These are phyloP conservation scores for Neodiprion lecontei DNA, from an alignment of 1,140 invertebrate species.

Conservation along the genomic window DNA sequence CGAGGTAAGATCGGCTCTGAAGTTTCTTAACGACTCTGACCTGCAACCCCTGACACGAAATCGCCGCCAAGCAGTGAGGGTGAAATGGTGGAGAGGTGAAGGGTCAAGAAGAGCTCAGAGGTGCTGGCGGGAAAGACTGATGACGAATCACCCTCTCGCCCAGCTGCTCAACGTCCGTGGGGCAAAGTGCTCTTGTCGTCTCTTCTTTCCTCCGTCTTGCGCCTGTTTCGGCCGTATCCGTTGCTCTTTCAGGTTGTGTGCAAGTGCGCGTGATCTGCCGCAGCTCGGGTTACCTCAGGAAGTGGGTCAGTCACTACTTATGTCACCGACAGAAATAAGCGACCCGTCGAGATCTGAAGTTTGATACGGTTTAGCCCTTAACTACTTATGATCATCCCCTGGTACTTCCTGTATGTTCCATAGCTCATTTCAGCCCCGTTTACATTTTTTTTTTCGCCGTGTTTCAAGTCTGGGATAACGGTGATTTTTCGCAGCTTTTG, in stretches of 20 bases:
- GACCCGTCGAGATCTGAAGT: neutral
- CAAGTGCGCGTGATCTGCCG: neutral
- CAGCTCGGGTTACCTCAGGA: neutral
- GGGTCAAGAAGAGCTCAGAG: neutral
- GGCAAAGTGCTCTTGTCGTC: neutral
- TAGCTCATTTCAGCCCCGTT: too few species aligned
- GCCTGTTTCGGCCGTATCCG: too few species aligned
- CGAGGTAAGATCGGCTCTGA: too few species aligned
- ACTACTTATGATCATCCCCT: too few species aligned
- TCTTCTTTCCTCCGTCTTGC: neutral
- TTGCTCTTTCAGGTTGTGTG: neutral
- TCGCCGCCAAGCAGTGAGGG: too few species aligned
- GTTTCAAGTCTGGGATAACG: too few species aligned
- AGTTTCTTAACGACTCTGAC: neutral
- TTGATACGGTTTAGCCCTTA: too few species aligned
- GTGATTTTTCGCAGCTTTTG: too few species aligned
- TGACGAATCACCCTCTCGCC: constrained; percentile 6
- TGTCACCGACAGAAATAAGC: constrained; percentile 32
- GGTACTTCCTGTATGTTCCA: too few species aligned
- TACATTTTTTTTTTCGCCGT: too few species aligned
- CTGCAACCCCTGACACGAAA: neutral
- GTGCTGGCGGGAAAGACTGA: neutral
- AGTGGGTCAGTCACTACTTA: constrained; percentile 33
- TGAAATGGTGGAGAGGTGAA: too few species aligned
- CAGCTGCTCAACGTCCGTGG: neutral